Conservation (phyloP, 2,888 invertebrate species). For the Epirrhoe tristata region DNA sequence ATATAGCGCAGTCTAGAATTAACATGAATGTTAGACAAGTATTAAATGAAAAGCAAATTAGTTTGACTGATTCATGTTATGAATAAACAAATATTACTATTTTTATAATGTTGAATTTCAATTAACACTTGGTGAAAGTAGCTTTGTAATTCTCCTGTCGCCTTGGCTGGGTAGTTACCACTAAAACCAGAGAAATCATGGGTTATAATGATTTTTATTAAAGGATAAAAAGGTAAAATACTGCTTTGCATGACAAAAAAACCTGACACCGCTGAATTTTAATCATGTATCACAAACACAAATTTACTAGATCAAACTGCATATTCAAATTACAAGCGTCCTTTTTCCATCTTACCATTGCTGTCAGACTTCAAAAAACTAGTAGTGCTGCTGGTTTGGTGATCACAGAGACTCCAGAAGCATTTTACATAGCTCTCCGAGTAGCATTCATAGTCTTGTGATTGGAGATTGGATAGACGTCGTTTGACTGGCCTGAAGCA, state of each 20-base stretch:
- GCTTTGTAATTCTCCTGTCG: conserved; percentile 39
- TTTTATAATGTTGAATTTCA: conserved; percentile 42
- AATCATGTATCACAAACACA: background rate
- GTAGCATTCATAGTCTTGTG: conserved; percentile 68
- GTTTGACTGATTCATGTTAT: conserved; percentile 56
- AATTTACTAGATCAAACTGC: background rate
- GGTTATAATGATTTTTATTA: background rate
- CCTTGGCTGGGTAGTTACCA: conserved; percentile 67
- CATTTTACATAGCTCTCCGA: conserved; percentile 73
- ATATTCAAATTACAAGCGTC: background rate
- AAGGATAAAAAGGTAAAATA: too few relatives aligned
- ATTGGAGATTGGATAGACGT: conserved; percentile 61
- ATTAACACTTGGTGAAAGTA: conserved; percentile 33
- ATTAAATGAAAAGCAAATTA: conserved; percentile 85
- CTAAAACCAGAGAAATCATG: conserved; percentile 55
- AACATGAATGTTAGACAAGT: conserved; percentile 98
- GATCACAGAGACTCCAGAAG: conserved; percentile 75
- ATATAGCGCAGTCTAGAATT: conserved; percentile 91
- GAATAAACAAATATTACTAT: conserved; percentile 43
- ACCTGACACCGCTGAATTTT: too few relatives aligned
- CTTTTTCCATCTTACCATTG: conserved; percentile 30
- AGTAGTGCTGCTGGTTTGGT: conserved; percentile 62
- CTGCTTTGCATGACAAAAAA: too few relatives aligned
- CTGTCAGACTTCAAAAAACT: conserved; percentile 31
- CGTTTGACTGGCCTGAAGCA: conserved; percentile 60